Evolutionary conservation across 2,113 vertebrate species (phyloP).

Genomic region (Sylvia atricapilla): DNA sequence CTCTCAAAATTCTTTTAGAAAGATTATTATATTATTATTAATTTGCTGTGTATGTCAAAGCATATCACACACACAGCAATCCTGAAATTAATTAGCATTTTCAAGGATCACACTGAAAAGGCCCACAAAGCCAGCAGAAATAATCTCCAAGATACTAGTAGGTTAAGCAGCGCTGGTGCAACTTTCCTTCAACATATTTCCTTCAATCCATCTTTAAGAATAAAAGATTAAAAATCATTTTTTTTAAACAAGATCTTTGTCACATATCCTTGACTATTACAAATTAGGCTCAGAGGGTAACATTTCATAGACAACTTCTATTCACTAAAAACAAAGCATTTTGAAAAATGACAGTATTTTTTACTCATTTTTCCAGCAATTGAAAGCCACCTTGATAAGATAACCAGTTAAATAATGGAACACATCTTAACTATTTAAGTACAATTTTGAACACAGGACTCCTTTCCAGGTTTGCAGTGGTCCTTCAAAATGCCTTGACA

Average conservation of each 20-base stretch:
- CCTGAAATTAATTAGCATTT: conserved; percentile 55
- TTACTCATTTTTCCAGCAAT: background rate
- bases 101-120: conserved; percentile 40
- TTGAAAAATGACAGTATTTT: background rate
- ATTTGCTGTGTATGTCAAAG: conserved; percentile 57
- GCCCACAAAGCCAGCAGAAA: conserved; percentile 24
- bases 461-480: background rate
- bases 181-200: background rate
- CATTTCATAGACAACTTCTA: background rate
- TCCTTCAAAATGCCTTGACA: background rate
- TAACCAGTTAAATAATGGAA: background rate
- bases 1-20: conserved; percentile 46
- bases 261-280: background rate
- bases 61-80: conserved; percentile 40
- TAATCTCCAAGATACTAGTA: conserved; percentile 21
- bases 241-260: background rate
- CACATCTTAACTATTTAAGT: background rate
- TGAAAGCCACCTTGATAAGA: background rate
- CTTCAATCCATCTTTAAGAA: background rate
- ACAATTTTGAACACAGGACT: background rate
- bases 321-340: background rate
- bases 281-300: background rate
- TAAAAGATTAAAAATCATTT: background rate
- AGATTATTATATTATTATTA: conserved; percentile 64
- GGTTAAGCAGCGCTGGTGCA: background rate